Conservation (phyloP, 2,113 vertebrate species). For the Brienomyrus longianalis region DNA sequence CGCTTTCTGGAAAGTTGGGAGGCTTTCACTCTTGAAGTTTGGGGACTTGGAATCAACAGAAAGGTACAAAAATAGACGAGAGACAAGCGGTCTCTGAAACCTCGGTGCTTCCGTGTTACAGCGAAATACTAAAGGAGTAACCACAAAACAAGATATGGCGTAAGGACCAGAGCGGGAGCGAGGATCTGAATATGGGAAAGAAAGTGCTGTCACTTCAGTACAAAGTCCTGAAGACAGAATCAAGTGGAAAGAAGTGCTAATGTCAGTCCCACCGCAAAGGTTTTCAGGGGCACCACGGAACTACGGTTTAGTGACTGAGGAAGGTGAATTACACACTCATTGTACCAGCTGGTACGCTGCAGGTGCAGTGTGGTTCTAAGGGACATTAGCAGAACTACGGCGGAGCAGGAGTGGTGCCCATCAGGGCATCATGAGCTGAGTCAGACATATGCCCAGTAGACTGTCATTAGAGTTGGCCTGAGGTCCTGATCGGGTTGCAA, state of each 20-base stretch:
- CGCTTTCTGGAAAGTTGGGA: neutral
- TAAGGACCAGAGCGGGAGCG: neutral
- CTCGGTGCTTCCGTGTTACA: neutral
- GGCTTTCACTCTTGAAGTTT: neutral
- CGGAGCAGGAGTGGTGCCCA: neutral
- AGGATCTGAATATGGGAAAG: neutral
- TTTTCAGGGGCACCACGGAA: neutral
- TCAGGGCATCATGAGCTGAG: neutral
- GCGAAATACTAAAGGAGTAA: neutral
- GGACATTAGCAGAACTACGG: neutral
- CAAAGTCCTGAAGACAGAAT: neutral
- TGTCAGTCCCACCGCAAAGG: neutral
- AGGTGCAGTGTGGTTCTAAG: neutral
- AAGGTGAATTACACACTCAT: neutral
- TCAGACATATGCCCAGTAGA: neutral
- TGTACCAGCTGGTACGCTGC: neutral
- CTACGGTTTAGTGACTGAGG: neutral
- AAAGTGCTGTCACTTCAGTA: neutral
- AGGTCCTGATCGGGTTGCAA: neutral
- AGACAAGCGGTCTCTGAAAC: neutral
- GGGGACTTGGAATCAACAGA: neutral
- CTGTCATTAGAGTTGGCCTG: neutral
- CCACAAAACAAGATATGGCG: neutral
- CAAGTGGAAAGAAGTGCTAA: neutral
- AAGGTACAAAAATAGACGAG: neutral